phyloP scores from a whole-genome alignment of 2,888 invertebrate species.

The Dromius quadrimaculatus region DNA sequence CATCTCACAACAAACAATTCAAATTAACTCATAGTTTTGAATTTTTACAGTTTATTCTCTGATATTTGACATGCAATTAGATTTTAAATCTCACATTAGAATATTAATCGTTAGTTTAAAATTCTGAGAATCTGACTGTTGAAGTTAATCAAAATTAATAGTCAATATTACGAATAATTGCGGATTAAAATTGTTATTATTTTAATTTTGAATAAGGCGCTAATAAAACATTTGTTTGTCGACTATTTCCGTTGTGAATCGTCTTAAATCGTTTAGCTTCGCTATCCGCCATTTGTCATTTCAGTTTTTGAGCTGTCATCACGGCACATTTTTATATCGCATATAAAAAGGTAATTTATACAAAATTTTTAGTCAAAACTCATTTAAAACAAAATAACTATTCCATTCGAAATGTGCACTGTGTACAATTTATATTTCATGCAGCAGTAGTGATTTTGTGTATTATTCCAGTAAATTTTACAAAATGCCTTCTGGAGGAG shows the following conservation, averaged over 20 bases:
- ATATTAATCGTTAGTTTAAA: too few relatives aligned
- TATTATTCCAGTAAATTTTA: not conserved
- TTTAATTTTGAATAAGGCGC: not conserved
- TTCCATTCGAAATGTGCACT: not conserved
- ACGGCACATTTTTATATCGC: conserved; percentile 3
- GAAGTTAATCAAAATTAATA: too few relatives aligned
- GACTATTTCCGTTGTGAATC: not conserved
- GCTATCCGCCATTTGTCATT: conserved; percentile 33
- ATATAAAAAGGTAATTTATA: not conserved
- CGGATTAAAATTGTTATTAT: too few relatives aligned
- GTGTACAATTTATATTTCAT: too few relatives aligned
- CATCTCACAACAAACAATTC: too few relatives aligned
- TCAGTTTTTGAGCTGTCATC: conserved; percentile 30
- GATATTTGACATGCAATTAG: too few relatives aligned
- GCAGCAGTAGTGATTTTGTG: not conserved
- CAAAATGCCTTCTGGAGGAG: conserved; percentile 75
- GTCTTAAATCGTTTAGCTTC: conserved; percentile 11
- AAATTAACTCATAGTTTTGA: too few relatives aligned
- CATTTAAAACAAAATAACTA: not conserved
- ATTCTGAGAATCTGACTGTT: too few relatives aligned
- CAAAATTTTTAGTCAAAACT: not conserved
- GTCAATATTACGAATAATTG: too few relatives aligned
- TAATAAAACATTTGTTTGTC: conserved; percentile 2
- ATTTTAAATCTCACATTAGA: too few relatives aligned
- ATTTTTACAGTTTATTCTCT: too few relatives aligned